phyloP scores from a whole-genome alignment of 1,140 invertebrate species.

The Harpegnathos saltator region DNA sequence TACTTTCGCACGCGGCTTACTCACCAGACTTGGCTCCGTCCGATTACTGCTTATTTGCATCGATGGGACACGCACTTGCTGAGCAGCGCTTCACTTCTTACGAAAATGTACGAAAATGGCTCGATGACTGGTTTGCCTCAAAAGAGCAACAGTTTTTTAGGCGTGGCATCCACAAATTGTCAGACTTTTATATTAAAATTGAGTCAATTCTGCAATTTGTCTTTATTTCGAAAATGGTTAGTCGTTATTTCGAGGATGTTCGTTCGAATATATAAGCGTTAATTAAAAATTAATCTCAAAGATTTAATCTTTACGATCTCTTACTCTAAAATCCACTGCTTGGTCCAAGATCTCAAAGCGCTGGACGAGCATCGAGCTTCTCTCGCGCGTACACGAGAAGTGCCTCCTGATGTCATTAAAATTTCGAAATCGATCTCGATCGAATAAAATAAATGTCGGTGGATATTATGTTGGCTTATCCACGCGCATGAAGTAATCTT shows the following conservation, averaged over 20 bases:
- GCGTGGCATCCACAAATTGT: no score
- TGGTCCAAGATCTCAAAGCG: not conserved
- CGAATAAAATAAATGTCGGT: conserved; percentile 15
- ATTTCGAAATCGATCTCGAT: not conserved
- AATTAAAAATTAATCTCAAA: not conserved
- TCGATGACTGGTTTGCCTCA: no score
- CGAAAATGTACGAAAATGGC: no score
- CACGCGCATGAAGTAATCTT: conserved; percentile 24
- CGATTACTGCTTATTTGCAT: no score
- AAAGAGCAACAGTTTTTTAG: no score
- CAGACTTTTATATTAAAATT: conserved; percentile 7
- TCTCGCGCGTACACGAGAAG: not conserved
- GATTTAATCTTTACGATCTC: not conserved
- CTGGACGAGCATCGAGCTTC: not conserved
- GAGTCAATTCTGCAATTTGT: not conserved
- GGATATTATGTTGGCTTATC: not conserved
- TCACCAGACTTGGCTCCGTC: no score
- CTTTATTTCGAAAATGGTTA: not conserved
- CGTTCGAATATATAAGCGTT: not conserved
- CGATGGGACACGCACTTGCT: no score
- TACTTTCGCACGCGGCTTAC: no score
- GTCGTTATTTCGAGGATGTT: not conserved
- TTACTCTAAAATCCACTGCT: not conserved
- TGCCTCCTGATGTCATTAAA: not conserved
- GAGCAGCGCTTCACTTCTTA: no score